Base-by-base conservation (phyloP, 2,888 invertebrate genomes). In the Drosophila macrothrix region DNA sequence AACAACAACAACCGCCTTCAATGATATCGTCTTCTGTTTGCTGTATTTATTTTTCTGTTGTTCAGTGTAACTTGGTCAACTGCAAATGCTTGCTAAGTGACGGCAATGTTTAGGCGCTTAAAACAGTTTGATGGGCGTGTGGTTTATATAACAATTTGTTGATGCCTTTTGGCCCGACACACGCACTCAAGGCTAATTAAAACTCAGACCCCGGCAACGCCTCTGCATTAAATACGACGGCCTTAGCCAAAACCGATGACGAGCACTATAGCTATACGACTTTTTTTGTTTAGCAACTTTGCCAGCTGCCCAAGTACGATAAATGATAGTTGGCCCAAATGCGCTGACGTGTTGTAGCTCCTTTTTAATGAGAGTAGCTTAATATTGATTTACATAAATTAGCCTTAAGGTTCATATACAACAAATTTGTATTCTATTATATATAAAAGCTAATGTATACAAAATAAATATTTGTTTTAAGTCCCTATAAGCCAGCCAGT, bases 171-270 rank as follows among this genome's bases (percentile, higher is more conserved):
- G 74, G 67, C 76, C 65, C 64, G 67, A 67, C 76, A 75, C 89
- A 89, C 85, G 85, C 85, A 89, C 90, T 86, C 88, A 84, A 84
- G 82, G 80, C 85, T 86, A 86, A 86, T 86, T 86, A 86, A 86
- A 89, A 84, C 82, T 70, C 84, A 69, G 74, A 69, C 84, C 64
- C 54, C 43, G 82, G 74, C 79, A 80, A 85, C 73, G 87, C 86
- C 84, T 81, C 67, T 28, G 68, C 58, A 54, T 55, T 50, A 70
- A 70, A 70, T 54, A 49, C 22, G 37, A 19, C 25, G 28, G 37
- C 53, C 25, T 50, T 28, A 54, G 25, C 46, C 37, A 52, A 33
- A 56, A 55, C 72, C 49, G 68, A 73, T 77, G 78, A 71, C 67
- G 67, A 64, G 35, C 49, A 41, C 58, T 67, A 50, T n/a, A 29